These are phyloP conservation scores for Schizotus pectinicornis DNA, from an alignment of 2,888 invertebrate genomes.

Conservation along the genomic window DNA sequence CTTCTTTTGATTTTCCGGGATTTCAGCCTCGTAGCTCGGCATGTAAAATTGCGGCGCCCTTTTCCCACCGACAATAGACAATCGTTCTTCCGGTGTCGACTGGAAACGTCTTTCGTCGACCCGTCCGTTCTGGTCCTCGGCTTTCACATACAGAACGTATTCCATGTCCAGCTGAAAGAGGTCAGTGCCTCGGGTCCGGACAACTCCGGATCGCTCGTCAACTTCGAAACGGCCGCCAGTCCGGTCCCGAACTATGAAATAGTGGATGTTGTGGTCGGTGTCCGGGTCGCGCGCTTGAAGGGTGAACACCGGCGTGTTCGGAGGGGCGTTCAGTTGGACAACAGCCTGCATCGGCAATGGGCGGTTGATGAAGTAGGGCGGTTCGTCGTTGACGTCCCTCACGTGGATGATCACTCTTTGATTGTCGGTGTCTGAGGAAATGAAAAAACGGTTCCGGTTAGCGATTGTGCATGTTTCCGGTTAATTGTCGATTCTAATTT, in stretches of 20 bases:
- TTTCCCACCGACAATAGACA: constrained; percentile 96
- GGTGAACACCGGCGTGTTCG: constrained; percentile 96
- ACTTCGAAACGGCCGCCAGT: constrained; percentile 68
- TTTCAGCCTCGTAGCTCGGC: constrained; percentile 92
- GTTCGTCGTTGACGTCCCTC: constrained; percentile 96
- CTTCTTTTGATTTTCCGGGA: constrained; percentile 96
- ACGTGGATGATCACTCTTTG: constrained; percentile 94
- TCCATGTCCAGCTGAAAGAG: constrained; percentile 95
- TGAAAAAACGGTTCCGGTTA: constrained; percentile 13
- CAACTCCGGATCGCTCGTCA: constrained; percentile 90
- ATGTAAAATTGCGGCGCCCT: constrained; percentile 97
- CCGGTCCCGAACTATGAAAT: constrained; percentile 92
- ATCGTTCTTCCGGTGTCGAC: constrained; percentile 87
- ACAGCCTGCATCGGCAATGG: constrained; percentile 98
- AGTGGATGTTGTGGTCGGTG: constrained; percentile 94
- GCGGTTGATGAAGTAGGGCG: constrained; percentile 95
- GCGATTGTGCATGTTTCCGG: constrained; percentile 7
- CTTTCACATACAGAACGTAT: constrained; percentile 94
- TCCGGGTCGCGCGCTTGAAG: constrained; percentile 96
- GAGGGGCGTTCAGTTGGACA: constrained; percentile 92
- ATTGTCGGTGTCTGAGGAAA: constrained; percentile 83
- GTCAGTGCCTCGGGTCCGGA: constrained; percentile 88
- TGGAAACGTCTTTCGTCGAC: constrained; percentile 90
- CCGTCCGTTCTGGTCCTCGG: constrained; percentile 93
- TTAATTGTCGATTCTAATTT: constrained; percentile 13